Evolutionary conservation across 2,797 vertebrate genomes (phyloP).

Genomic region (Melanotaenia parkinsoni): DNA sequence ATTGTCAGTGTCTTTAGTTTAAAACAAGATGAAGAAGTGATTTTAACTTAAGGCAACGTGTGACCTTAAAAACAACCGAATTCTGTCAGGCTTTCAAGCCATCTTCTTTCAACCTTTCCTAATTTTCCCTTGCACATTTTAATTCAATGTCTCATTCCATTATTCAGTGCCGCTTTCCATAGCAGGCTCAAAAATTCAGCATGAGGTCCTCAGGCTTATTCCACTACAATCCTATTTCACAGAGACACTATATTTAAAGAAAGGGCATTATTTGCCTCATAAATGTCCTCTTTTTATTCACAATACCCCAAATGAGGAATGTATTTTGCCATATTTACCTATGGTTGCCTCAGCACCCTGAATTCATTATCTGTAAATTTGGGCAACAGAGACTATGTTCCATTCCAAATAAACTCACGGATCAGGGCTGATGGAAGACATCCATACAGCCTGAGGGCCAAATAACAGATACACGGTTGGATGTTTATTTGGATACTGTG

Average conservation of each 20-base stretch:
- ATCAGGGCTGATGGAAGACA: conserved; percentile 58
- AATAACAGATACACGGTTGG: conserved; percentile 40
- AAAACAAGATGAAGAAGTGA: conserved; percentile 23
- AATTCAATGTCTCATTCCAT: conserved; percentile 51
- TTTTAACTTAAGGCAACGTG: conserved; percentile 42
- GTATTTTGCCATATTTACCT: conserved; percentile 61
- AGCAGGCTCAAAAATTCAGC: conserved; percentile 36
- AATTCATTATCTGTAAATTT: conserved; percentile 65
- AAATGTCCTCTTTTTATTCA: conserved; percentile 50
- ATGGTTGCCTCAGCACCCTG: conserved; percentile 61
- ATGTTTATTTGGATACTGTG: conserved; percentile 37
- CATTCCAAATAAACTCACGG: conserved; percentile 56
- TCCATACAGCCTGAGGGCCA: conserved; percentile 60
- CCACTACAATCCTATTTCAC: conserved; percentile 63
- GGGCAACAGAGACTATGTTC: conserved; percentile 50
- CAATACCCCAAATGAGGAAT: conserved; percentile 39
- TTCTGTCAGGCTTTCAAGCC: conserved; percentile 56
- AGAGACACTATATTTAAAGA: conserved; percentile 46
- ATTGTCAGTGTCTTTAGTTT: conserved; percentile 40
- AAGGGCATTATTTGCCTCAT: conserved; percentile 36
- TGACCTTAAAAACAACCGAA: conserved; percentile 59
- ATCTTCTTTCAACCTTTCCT: conserved; percentile 51
- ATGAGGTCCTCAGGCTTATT: conserved; percentile 53
- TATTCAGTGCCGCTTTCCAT: conserved; percentile 49
- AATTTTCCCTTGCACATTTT: conserved; percentile 47